phyloP scores from a whole-genome alignment of 30 jellyfish, hydroid and myxozoan genomes.

The Euphysa ruthae region DNA sequence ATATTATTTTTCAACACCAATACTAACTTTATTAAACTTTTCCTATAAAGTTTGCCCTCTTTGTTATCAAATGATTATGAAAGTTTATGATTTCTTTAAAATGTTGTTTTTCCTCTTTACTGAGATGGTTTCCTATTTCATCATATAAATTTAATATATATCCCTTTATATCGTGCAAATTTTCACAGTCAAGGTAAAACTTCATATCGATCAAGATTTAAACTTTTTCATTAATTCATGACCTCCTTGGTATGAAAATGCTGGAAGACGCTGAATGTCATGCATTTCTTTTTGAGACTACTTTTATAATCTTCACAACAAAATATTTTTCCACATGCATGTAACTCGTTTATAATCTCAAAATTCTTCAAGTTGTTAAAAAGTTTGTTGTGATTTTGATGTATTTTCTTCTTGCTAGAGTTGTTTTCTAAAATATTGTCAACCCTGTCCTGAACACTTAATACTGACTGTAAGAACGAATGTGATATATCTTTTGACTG shows the following conservation, averaged over 20 bases:
- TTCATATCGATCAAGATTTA: constrained; percentile 2
- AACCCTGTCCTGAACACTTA: not conserved
- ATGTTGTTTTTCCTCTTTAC: not conserved
- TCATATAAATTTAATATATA: constrained; percentile 25
- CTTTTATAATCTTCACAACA: not conserved
- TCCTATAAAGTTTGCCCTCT: constrained; percentile 21
- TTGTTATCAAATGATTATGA: constrained; percentile 17
- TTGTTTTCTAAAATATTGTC: not conserved
- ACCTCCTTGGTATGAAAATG: not conserved
- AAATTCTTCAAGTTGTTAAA: not conserved
- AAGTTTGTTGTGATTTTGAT: not conserved
- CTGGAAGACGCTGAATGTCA: constrained; percentile 23
- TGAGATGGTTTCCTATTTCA: constrained; percentile 24
- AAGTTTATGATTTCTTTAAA: not conserved
- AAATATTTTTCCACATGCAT: constrained; percentile 5
- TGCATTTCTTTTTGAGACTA: constrained; percentile 4
- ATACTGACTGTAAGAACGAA: not conserved
- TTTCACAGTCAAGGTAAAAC: too few species aligned
- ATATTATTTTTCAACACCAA: not conserved
- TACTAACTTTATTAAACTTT: too few species aligned
- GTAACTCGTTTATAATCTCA: constrained; percentile 10
- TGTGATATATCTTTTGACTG: not conserved
- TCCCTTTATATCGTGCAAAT: constrained; percentile 13
- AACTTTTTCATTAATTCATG: not conserved
- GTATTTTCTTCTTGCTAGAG: not conserved